A percentile compares a stretch with the other conserved stretches of the same genome.
Evolutionary conservation across 2,888 invertebrate species (phyloP).

Genomic region (Stramonita haemastoma): DNA sequence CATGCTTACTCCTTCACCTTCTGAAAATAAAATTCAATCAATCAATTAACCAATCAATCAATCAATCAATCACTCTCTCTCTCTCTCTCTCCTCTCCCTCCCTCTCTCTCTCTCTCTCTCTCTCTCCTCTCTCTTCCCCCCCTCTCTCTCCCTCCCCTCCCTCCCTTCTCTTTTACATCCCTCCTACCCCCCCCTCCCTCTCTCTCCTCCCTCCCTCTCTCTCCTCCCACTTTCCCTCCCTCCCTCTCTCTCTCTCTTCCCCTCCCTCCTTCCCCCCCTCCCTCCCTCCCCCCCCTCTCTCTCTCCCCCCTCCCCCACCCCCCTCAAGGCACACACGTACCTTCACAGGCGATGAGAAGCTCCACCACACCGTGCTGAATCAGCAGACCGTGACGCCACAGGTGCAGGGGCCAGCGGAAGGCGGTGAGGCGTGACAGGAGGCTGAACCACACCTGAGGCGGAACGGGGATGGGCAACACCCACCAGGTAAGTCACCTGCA

Average conservation of each 20-base stretch:
- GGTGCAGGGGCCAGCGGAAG: constrained; percentile 42
- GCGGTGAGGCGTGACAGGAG: neutral
- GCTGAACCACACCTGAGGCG: constrained; percentile 4
- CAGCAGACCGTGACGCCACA: constrained; percentile 46
- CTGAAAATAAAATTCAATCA: no score
- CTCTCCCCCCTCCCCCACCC: no score
- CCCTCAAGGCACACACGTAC: neutral
- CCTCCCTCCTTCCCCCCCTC: no score
- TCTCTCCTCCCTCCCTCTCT: neutral
- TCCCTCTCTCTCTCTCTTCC: neutral
- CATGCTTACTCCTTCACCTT: no score
- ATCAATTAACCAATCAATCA: no score
- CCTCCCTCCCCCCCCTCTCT: neutral
- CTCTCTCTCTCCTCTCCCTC: neutral
- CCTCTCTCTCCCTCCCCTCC: no score
- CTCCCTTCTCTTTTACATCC: no score
- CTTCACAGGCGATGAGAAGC: constrained; percentile 17
- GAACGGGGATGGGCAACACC: neutral
- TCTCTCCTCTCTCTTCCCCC: neutral
- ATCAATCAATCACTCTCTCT: no score
- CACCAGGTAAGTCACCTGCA: constrained; percentile 32
- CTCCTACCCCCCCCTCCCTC: neutral
- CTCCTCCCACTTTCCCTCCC: neutral
- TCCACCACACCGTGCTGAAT: constrained; percentile 46
- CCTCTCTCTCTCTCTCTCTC: neutral